phyloP scores from a whole-genome alignment of 2,888 invertebrate species.

The Dichetophora obliterata region DNA sequence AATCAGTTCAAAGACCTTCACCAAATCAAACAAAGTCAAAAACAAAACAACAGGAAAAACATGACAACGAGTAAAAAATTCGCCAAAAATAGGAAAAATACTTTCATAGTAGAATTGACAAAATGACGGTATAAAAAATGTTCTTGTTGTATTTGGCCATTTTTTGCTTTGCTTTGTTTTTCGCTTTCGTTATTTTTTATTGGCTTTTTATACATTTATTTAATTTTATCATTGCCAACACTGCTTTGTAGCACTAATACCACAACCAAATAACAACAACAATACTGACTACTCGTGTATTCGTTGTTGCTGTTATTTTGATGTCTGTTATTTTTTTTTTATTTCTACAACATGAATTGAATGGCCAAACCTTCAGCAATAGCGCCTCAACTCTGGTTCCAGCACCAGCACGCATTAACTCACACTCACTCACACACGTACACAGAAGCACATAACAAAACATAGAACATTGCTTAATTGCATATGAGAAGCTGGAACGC shows the following conservation, averaged over 20 bases:
- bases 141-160: slow-evolving; percentile 17
- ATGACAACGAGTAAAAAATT: background rate
- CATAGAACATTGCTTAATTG: no score
- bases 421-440: no score
- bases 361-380: background rate
- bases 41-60: background rate
- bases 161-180: slow-evolving; percentile 21
- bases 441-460: no score
- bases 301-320: background rate
- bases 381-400: background rate
- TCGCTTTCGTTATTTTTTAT: slow-evolving; percentile 31
- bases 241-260: slow-evolving; percentile 17
- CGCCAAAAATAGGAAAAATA: background rate
- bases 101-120: background rate
- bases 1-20: background rate
- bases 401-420: background rate
- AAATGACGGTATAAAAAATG: slow-evolving; percentile 27
- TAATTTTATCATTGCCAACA: slow-evolving; percentile 35
- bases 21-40: background rate
- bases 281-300: slow-evolving; percentile 20
- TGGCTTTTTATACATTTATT: slow-evolving; percentile 33
- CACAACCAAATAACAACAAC: slow-evolving; percentile 28
- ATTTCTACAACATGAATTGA: slow-evolving; percentile 24
- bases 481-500: background rate
- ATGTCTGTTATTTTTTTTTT: background rate